These are phyloP conservation scores for Ahaetulla prasina DNA, from an alignment of 2,113 vertebrate species.

Conservation along the genomic window DNA sequence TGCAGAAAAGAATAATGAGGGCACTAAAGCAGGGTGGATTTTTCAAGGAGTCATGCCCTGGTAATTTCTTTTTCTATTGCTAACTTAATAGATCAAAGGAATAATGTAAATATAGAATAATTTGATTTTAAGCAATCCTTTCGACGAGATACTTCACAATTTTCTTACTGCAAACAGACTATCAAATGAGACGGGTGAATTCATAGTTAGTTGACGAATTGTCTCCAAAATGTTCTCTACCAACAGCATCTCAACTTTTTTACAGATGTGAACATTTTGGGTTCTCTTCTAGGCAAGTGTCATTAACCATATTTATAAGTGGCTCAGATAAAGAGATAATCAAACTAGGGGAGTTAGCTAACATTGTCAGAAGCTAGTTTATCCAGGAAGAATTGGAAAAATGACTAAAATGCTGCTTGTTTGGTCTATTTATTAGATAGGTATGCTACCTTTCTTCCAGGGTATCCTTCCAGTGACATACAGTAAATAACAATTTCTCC, in stretches of 20 bases:
- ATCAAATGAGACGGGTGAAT: background rate
- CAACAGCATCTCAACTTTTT: background rate
- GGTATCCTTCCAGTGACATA: background rate
- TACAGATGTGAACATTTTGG: background rate
- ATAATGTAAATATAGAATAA: background rate
- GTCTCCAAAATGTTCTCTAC: background rate
- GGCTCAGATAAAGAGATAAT: background rate
- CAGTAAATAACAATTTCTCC: background rate
- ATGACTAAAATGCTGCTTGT: background rate
- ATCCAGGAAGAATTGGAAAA: background rate
- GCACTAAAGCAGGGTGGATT: background rate
- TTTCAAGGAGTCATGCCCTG: background rate
- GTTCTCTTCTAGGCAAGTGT: background rate
- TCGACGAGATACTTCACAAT: background rate
- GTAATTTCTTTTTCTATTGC: background rate
- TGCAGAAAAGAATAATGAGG: background rate
- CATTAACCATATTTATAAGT: background rate
- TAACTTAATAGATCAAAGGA: background rate
- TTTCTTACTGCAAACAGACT: background rate
- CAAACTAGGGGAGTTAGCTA: background rate
- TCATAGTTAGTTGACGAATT: background rate
- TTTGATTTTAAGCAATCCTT: background rate
- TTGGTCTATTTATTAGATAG: background rate
- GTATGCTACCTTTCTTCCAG: background rate
- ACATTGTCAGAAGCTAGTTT: background rate